A percentile compares a stretch with the other conserved stretches of the same genome.
These are phyloP conservation scores for Bettongia penicillata DNA, from an alignment of 2,113 vertebrate species.

Conservation along the genomic window DNA sequence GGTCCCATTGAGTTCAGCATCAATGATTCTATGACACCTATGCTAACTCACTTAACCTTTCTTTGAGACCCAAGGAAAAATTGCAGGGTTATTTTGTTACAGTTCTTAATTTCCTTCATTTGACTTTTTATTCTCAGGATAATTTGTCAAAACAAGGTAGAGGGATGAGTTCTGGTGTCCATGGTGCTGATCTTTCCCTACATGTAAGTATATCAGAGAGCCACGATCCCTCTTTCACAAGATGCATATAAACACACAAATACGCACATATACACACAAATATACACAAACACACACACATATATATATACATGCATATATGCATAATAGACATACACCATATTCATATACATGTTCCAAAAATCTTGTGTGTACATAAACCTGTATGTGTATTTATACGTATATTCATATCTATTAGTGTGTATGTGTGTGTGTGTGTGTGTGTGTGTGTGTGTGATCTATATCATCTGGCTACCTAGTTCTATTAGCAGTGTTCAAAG, in stretches of 20 bases:
- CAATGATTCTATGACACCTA: background rate
- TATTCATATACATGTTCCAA: background rate
- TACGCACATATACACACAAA: background rate
- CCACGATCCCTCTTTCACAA: background rate
- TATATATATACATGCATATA: background rate
- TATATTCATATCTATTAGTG: background rate
- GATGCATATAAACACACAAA: background rate
- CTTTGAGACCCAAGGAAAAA: background rate
- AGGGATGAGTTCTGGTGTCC: background rate
- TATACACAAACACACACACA: background rate
- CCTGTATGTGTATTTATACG: background rate
- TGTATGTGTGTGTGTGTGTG: background rate
- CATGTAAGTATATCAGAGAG: background rate
- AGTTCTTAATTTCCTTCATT: background rate
- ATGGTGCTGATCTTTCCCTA: background rate
- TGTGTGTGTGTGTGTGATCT: background rate
- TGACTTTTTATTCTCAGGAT: background rate
- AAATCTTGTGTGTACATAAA: background rate
- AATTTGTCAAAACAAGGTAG: background rate
- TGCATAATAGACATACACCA: background rate
- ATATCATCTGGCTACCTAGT: background rate
- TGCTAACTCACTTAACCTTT: background rate
- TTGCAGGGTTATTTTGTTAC: background rate
- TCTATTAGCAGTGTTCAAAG: background rate
- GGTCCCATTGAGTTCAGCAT: background rate